Base-by-base conservation (phyloP, 2,113 vertebrate genomes). In the Synchiropus splendidus region DNA sequence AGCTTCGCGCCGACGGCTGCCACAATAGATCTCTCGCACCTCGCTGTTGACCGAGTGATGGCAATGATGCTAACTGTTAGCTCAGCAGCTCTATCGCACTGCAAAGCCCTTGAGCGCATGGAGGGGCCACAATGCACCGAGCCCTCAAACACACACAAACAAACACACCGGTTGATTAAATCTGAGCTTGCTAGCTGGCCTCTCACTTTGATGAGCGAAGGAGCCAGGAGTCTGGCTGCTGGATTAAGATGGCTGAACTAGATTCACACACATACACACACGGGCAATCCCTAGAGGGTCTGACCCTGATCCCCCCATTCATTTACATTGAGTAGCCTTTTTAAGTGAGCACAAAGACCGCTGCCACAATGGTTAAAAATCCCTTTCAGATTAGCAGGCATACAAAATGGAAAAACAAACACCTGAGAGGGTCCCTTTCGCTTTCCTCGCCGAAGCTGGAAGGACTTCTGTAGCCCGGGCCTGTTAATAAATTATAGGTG, bases 211-310 rank as follows among this genome's bases (percentile, higher is more conserved):
- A 83, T 79, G 74, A 80, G 61, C 62, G 65, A 67, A 80, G 80
- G 78, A 79, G 77, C 77, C 72, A 74, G 75, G 68, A 83, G 75
- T 83, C 79, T 82, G 70, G 67, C 40, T 72, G 67, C 67, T 63
- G 77, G 81, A 83, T 82, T 82, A 80, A 82, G 79, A 77, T 81
- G 75, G 75, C 69, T 73, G 60, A 64, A 58, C 45, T 61, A 72
- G 62, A 73, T 77, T 74, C 54, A 51, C 60, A 50, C 65, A 61
- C 51, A 54, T 47, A 31, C 39, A 48, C 16, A n/a, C 55, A 51
- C 42, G 9, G 39, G 12, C 51, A 13, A 40, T 66, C 66, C 50
- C 60, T 6, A 6, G 58, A 45, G 61, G 40, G 55, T 57, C 74
- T 74, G 59, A 67, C 59, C 46, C 65, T 48, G 53, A 69, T 56